Conservation (phyloP, 2,113 vertebrate genomes). For the Pterocles burchelli region DNA sequence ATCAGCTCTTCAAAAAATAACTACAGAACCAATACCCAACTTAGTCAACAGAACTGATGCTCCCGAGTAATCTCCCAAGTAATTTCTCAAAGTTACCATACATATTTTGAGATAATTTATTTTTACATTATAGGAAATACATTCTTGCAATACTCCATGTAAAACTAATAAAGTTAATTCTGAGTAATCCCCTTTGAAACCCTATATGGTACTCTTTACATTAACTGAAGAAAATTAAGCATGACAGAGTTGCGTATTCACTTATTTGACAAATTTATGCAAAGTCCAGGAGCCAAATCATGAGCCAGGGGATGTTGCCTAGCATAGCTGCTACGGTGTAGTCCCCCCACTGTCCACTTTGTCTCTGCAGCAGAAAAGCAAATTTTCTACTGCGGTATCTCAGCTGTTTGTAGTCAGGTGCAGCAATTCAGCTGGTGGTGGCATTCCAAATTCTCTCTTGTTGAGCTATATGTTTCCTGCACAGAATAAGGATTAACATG, state of each 20-base stretch:
- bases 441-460: not conserved
- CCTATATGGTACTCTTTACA: too few species aligned
- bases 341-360: not conserved
- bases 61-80: not conserved
- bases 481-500: accelerated
- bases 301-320: not conserved
- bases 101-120: not conserved
- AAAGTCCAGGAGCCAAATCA: not conserved
- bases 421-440: not conserved
- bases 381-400: not conserved
- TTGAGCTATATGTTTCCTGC: not conserved
- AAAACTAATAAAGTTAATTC: not conserved
- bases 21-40: not conserved
- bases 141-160: not conserved
- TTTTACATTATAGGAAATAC: not conserved
- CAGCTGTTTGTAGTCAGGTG: not conserved
- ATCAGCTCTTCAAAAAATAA: not conserved
- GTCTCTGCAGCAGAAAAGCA: not conserved
- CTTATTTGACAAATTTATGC: not conserved
- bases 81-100: not conserved
- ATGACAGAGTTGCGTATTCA: not conserved
- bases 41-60: not conserved
- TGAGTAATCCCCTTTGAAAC: not conserved
- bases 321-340: not conserved
- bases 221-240: not conserved